Evolutionary conservation across 2,888 invertebrate species (phyloP), one percentile per base, ranked within the genome.

Genomic region (Silvanus unidentatus): DNA sequence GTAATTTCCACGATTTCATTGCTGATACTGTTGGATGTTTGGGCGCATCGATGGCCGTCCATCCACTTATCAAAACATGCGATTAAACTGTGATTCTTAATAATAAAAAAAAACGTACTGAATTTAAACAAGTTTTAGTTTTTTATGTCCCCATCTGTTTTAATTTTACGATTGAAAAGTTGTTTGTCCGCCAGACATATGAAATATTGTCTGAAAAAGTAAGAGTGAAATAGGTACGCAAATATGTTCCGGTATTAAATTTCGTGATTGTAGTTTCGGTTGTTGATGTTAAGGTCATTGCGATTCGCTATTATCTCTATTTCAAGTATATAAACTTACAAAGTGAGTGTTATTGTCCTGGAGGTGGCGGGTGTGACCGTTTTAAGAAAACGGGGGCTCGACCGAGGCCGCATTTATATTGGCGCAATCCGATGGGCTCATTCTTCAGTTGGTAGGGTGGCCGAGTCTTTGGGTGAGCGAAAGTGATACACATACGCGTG

Each of bases 1-100:
- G 80, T 56, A 82, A 83, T 64, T 81, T 82, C 73, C 79, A 77
- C 42, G 81, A 83, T 65, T 83, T 75, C 59, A 75, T 82, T 50
- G 67, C 74, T 2, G 76, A 79, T 50, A 76, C 75, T 27, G 77
- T 77, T 29, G 79, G 81, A 36, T 79, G 81, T 60, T 71, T 77
- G 47, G 82, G 81, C n/a, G 75, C 81, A 16, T 77, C 77, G 27
- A 76, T 81, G 47, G 68, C 74, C 22, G 69, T 82, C 39, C 80
- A 80, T 72, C 81, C 81, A 1, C 69, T 81, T 40, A 73, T 77
- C 43, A 76, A 76, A 45, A 73, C 75, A 30, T 69, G 69, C 56
- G 72, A 74, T 39, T 62, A 55, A 48, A 44, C 52, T 55, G 53
- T 55, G 55, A 55, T 54, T 42, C 14, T 15, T 49, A 22, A 8